Base-by-base conservation (phyloP, 1,140 invertebrate species). In the Colletes latitarsis region DNA sequence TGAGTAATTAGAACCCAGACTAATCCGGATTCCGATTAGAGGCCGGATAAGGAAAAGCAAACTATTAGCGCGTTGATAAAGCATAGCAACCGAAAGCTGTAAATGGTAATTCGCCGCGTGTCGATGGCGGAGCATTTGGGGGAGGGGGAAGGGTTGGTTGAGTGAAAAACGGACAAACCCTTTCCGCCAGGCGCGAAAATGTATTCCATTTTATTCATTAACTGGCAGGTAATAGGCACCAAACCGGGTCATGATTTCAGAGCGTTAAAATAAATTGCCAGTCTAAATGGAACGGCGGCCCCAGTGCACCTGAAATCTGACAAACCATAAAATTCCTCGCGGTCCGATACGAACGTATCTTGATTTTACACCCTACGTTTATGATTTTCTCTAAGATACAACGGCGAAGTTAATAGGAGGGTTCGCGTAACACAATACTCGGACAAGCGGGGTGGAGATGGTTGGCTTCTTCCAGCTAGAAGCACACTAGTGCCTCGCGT, bases 381-480 rank as follows among this genome's bases (percentile, higher is more conserved):
- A 81, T 57, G 81, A 73, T 82, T 79, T 79, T 79, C 81, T 82
- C 69, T 30, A 53, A 43, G 81, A 82, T 79, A 82, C 52, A 71
- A 12, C 53, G 30, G 21, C 52, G 14, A 19, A 21, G 68, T 55
- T 82, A 82, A 77, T 77, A 71, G 55, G 52, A 43, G 74, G 74
- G 49, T 73, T 46, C 46, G 52, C 19, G 62, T 41, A 79, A 57
- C 43, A 15, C 75, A 77, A 69, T 77, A 70, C 75, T 19, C 66
- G 15, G 43, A 43, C 5, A 43, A 9, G 8, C 43, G 49, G 14
- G 49, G 21, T 6, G 21, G 21, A 53, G 39, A 6, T 15, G 62
- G 53, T 69, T 3, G 9, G 15, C 15, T 46, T 46, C 10, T 39
- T 68, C 41, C 53, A 3, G 52, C 64, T 68, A 55, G 57, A 19